A percentile compares a stretch with the other conserved stretches of the same genome.
These are phyloP conservation scores for Physella acuta DNA, from an alignment of 1,140 invertebrate genomes.

Conservation along the genomic window DNA sequence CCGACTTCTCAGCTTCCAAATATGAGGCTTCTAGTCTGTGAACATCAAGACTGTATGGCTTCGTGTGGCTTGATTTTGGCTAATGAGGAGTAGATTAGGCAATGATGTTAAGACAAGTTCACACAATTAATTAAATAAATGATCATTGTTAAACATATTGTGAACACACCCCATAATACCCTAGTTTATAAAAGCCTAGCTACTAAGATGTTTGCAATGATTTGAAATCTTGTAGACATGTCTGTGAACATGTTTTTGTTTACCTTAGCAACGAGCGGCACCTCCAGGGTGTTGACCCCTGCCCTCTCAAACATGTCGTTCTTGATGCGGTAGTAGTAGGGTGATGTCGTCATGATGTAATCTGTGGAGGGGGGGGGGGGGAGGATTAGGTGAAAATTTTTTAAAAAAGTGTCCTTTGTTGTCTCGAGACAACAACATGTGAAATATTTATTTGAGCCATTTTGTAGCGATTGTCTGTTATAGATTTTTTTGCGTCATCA, in stretches of 20 bases:
- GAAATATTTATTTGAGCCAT: not conserved
- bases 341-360: constrained; percentile 14
- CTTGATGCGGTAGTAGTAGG: constrained; percentile 27
- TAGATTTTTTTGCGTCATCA: not conserved
- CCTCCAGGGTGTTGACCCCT: constrained; percentile 24
- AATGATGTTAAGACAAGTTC: no score
- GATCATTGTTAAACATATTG: no score
- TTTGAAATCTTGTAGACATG: no score
- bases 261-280: constrained; percentile 21
- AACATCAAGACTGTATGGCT: not conserved
- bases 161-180: no score
- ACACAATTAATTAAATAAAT: no score
- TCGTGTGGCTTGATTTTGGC: not conserved
- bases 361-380: not conserved
- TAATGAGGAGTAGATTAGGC: no score
- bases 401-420: not conserved
- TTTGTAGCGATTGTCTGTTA: no score
- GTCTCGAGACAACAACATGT: not conserved
- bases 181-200: no score
- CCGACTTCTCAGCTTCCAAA: not conserved
- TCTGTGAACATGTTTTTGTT: no score
- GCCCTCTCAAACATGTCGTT: constrained; percentile 25
- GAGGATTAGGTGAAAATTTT: not conserved
- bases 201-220: no score
- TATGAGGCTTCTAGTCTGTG: not conserved